These are phyloP conservation scores for Neodiprion fabricii DNA, from an alignment of 1,140 invertebrate species.

Conservation along the genomic window DNA sequence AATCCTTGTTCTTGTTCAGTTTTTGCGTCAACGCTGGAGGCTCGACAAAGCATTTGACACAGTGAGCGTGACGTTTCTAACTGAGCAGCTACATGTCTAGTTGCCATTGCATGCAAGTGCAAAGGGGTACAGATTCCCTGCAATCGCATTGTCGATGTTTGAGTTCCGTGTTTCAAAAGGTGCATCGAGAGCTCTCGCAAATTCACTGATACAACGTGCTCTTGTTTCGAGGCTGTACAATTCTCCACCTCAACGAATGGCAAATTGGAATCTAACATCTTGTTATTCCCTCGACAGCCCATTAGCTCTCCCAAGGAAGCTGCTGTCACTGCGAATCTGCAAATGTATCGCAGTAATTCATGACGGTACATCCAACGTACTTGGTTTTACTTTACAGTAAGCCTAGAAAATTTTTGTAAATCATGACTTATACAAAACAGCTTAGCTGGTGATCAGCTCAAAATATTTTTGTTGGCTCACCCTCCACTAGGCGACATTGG, in stretches of 20 bases:
- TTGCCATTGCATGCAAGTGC: conserved; percentile 81
- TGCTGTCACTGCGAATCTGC: conserved; percentile 47
- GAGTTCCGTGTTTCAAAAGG: conserved; percentile 72
- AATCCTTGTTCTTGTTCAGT: conserved; percentile 78
- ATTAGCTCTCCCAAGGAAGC: conserved; percentile 56
- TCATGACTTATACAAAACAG: too few relatives aligned
- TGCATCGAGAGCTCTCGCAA: conserved; percentile 82
- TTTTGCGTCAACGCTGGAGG: conserved; percentile 69
- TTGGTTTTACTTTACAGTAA: not conserved
- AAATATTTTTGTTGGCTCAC: conserved; percentile 33
- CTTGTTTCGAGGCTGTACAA: conserved; percentile 85
- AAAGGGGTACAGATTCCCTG: conserved; percentile 67
- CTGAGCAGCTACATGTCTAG: conserved; percentile 79
- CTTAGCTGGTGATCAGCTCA: too few relatives aligned
- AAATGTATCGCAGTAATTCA: conserved; percentile 19
- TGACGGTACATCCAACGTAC: too few relatives aligned
- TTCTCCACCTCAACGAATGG: conserved; percentile 85
- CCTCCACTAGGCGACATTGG: conserved; percentile 76
- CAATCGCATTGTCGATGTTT: conserved; percentile 55
- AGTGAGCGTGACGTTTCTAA: conserved; percentile 77
- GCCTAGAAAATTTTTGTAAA: too few relatives aligned
- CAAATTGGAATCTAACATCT: conserved; percentile 57
- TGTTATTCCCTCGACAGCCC: conserved; percentile 48
- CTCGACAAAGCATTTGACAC: conserved; percentile 76
- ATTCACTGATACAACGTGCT: conserved; percentile 87